Base-by-base conservation (phyloP, 2,797 vertebrate species). In the Karalla daura region DNA sequence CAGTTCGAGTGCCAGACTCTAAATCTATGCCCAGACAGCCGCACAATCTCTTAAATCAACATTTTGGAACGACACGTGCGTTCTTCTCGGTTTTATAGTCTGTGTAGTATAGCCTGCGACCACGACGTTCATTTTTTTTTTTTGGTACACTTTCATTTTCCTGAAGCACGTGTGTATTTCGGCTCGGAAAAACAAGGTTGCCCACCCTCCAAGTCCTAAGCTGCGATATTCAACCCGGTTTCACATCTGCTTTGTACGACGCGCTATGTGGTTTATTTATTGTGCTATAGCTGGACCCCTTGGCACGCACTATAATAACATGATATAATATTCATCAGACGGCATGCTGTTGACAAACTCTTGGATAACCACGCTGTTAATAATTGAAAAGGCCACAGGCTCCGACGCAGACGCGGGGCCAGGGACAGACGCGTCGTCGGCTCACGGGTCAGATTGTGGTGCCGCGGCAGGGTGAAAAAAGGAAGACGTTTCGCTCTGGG, bases 361-460 rank as follows among this genome's bases (percentile, higher is more conserved):
- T 37, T 72, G 47, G 58, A 81, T 83, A 87, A 79, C 55, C 68
- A 63, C 40, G 32, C 12, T 27, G n/a, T 89, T 77, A 86, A 89
- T 91, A 85, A 86, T 82, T 83, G 50, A 89, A 89, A 85, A 89
- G 75, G 86, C 41, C 80, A 73, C 46, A 44, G 15, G 65, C 51
- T 65, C 78, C 66, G 64, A 58, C 75, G 63, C 69, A 86, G 78
- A 86, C 58, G 64, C 64, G 55, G 62, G 36, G 33, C 20, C 43
- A 74, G 32, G 20, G 18, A 17, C 35, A 12, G 43, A 59, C 53
- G 20, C 41, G 12, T 54, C 0, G n/a, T 11, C 7, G 33, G 36
- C 40, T 54, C 43, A 55, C 36, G 25, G 27, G 14, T 39, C 13
- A 21, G 27, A 41, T 47, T 9, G n/a, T 49, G 9, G 5, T 21